Evolutionary conservation across 2,797 vertebrate genomes (phyloP).

Genomic region (Arvicola amphibius): DNA sequence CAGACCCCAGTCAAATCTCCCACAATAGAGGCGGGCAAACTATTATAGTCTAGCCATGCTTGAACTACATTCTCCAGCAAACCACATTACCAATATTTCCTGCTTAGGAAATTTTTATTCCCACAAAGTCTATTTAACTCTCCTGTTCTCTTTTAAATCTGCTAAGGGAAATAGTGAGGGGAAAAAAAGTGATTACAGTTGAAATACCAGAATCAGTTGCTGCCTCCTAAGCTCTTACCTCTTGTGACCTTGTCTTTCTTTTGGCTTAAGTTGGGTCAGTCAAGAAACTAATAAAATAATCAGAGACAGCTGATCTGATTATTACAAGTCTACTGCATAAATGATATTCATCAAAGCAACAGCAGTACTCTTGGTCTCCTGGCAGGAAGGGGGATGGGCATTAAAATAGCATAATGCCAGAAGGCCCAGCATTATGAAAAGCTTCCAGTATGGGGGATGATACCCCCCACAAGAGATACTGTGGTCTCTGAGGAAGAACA

Average conservation of each 20-base stretch:
- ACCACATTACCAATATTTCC: background rate
- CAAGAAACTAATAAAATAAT: slow-evolving; percentile 66
- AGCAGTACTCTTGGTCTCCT: background rate
- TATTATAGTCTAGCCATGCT: background rate
- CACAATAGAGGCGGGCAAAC: background rate
- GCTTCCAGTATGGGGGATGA: background rate
- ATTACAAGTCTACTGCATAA: slow-evolving; percentile 4
- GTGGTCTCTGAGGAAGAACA: background rate
- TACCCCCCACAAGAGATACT: background rate
- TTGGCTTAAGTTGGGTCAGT: slow-evolving; percentile 39
- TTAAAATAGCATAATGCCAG: slow-evolving; percentile 9
- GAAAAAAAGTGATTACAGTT: background rate
- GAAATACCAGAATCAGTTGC: slow-evolving; percentile 39
- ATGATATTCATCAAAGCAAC: slow-evolving; percentile 43
- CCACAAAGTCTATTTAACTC: background rate
- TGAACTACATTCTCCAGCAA: background rate
- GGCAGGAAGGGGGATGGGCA: background rate
- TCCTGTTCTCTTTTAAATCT: slow-evolving; percentile 4
- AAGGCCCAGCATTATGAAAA: slow-evolving; percentile 1
- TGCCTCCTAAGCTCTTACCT: slow-evolving; percentile 4
- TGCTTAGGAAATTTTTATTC: background rate
- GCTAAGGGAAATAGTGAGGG: background rate
- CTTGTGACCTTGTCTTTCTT: slow-evolving; percentile 42
- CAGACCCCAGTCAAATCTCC: background rate
- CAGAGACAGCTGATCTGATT: background rate